Evolutionary conservation across 2,888 invertebrate genomes (phyloP).

Genomic region (Tubulanus polymorphus): DNA sequence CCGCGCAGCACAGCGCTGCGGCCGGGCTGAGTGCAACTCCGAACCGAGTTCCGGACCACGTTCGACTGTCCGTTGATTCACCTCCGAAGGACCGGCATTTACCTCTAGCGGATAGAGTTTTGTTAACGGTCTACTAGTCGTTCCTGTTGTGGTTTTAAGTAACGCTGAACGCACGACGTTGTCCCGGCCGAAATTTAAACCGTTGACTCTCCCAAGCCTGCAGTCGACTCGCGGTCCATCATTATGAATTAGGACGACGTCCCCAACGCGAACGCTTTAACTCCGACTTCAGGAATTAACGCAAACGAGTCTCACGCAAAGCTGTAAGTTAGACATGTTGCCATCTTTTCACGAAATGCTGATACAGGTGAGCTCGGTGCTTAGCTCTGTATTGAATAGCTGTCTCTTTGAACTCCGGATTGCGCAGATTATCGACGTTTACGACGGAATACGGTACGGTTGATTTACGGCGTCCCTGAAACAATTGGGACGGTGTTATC

Average conservation of each 20-base stretch:
- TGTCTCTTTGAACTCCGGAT: not conserved
- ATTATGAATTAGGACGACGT: not conserved
- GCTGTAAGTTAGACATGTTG: not conserved
- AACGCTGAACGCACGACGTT: not conserved
- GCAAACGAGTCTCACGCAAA: not conserved
- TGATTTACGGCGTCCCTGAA: conserved; percentile 1
- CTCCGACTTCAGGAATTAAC: no score
- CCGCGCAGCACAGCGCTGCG: no score
- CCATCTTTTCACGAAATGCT: not conserved
- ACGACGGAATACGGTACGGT: not conserved
- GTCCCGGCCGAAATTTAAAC: not conserved
- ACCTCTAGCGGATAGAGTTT: not conserved
- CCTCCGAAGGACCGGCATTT: no score
- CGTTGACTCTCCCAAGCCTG: not conserved
- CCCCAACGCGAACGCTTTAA: not conserved
- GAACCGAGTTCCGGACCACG: no score
- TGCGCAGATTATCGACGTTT: not conserved
- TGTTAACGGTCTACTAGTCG: not conserved
- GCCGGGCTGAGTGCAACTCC: no score
- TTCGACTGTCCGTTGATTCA: no score
- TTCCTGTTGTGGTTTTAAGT: not conserved
- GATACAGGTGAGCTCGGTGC: not conserved
- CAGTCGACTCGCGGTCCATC: not conserved
- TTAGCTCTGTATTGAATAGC: not conserved
- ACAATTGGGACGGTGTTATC: conserved; percentile 6